Percentiles rank a stretch among this genome's conserved stretches.
phyloP scores from a whole-genome alignment of 1,140 invertebrate species.

The Oedothorax gibbosus region DNA sequence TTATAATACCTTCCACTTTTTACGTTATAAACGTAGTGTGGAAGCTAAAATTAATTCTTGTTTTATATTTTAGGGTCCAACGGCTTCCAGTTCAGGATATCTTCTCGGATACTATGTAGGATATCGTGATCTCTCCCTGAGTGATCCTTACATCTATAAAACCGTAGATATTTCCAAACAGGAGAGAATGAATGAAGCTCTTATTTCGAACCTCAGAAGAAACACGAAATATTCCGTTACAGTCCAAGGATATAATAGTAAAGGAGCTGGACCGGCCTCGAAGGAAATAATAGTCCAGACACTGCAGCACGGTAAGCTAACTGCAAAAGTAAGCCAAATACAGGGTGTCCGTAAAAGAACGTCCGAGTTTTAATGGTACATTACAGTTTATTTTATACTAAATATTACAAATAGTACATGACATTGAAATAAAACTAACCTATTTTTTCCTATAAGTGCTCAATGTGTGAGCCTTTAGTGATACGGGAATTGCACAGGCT shows the following conservation, averaged over 20 bases:
- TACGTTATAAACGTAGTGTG: no score
- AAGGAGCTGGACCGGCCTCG: slow-evolving; percentile 68
- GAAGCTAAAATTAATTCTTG: background rate
- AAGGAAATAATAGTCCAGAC: slow-evolving; percentile 65
- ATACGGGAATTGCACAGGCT: no score
- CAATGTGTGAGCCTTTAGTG: no score
- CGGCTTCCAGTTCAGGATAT: slow-evolving; percentile 65
- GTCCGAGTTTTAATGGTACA: no score
- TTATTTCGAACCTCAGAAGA: slow-evolving; percentile 65
- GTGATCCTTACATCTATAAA: slow-evolving; percentile 68
- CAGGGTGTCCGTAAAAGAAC: no score
- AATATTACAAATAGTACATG: no score
- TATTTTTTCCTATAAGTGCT: no score
- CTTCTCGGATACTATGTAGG: slow-evolving; percentile 70
- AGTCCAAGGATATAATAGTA: slow-evolving; percentile 69
- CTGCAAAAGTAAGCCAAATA: background rate
- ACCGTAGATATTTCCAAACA: slow-evolving; percentile 62
- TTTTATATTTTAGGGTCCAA: slow-evolving; percentile 65
- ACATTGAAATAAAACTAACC: no score
- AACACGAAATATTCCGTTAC: slow-evolving; percentile 69
- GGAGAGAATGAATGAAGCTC: slow-evolving; percentile 28
- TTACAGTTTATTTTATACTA: no score
- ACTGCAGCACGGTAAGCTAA: slow-evolving; percentile 61
- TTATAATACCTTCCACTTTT: no score
- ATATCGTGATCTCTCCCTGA: slow-evolving; percentile 67